These are phyloP conservation scores for Flabesymbios commensalis DNA, from an alignment of 2,888 invertebrate species.

Conservation along the genomic window DNA sequence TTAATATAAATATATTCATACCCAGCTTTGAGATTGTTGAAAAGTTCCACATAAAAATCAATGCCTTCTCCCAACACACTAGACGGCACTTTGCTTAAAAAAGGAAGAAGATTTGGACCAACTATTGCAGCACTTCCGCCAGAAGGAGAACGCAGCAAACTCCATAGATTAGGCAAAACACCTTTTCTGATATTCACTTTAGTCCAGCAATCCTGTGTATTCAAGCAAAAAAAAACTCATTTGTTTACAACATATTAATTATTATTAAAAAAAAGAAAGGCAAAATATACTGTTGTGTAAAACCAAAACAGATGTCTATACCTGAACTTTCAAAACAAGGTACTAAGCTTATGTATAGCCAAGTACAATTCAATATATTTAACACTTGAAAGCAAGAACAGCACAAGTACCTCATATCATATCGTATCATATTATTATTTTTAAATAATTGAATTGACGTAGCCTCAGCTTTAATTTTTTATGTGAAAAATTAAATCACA, in stretches of 20 bases:
- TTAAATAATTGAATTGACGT: too few relatives aligned
- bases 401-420: too few relatives aligned
- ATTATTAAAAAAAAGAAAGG: not conserved
- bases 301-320: not conserved
- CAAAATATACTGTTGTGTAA: not conserved
- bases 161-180: conserved; percentile 74
- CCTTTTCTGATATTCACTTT: conserved; percentile 76
- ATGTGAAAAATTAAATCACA: too few relatives aligned
- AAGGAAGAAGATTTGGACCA: conserved; percentile 76
- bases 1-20: too few relatives aligned
- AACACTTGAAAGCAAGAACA: too few relatives aligned
- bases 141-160: conserved; percentile 73
- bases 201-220: conserved; percentile 71
- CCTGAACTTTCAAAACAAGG: too few relatives aligned
- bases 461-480: too few relatives aligned
- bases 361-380: too few relatives aligned
- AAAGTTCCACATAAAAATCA: conserved; percentile 65
- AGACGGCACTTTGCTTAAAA: conserved; percentile 73
- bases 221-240: not conserved
- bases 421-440: too few relatives aligned
- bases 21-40: conserved; percentile 73
- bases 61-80: conserved; percentile 47
- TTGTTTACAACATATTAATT: not conserved
- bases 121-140: conserved; percentile 77
- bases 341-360: too few relatives aligned